These are phyloP conservation scores for Drosophila orosa DNA, from an alignment of 1,140 invertebrate genomes.

Conservation along the genomic window DNA sequence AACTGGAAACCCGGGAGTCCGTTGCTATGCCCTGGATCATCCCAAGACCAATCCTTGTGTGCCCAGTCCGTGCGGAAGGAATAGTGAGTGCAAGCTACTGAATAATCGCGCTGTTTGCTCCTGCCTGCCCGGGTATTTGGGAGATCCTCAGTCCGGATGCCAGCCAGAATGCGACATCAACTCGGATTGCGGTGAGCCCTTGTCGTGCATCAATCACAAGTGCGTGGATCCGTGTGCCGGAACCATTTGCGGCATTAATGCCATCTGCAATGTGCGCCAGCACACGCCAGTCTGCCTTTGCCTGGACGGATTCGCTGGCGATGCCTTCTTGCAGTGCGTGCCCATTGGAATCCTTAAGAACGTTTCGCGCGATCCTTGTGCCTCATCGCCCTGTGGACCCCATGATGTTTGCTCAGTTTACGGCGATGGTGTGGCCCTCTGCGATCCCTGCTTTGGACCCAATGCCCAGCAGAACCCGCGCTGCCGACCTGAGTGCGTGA, in stretches of 20 bases:
- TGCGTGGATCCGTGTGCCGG: slow-evolving; percentile 92
- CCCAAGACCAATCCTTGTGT: slow-evolving; percentile 88
- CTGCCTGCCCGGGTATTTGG: slow-evolving; percentile 89
- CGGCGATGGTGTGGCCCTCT: slow-evolving; percentile 90
- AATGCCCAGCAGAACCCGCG: slow-evolving; percentile 88
- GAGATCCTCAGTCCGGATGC: slow-evolving; percentile 90
- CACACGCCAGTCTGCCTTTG: slow-evolving; percentile 92
- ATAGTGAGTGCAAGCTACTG: slow-evolving; percentile 90
- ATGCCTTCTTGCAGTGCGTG: slow-evolving; percentile 91
- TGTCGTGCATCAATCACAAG: slow-evolving; percentile 91
- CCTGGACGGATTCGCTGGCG: slow-evolving; percentile 90
- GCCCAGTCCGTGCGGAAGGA: slow-evolving; percentile 91
- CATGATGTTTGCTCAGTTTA: slow-evolving; percentile 88
- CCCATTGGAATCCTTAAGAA: slow-evolving; percentile 86
- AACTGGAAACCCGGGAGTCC: slow-evolving; percentile 90
- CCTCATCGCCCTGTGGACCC: slow-evolving; percentile 90
- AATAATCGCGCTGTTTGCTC: slow-evolving; percentile 89
- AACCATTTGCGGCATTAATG: slow-evolving; percentile 90
- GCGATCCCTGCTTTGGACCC: slow-evolving; percentile 89
- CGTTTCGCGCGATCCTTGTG: slow-evolving; percentile 87
- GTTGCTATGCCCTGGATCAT: slow-evolving; percentile 87
- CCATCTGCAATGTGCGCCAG: slow-evolving; percentile 89
- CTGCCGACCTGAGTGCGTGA: slow-evolving; percentile 91
- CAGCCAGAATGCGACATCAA: slow-evolving; percentile 91
- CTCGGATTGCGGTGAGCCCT: slow-evolving; percentile 89